phyloP scores from a whole-genome alignment of 1,140 invertebrate species.

The Drosophila erecta region DNA sequence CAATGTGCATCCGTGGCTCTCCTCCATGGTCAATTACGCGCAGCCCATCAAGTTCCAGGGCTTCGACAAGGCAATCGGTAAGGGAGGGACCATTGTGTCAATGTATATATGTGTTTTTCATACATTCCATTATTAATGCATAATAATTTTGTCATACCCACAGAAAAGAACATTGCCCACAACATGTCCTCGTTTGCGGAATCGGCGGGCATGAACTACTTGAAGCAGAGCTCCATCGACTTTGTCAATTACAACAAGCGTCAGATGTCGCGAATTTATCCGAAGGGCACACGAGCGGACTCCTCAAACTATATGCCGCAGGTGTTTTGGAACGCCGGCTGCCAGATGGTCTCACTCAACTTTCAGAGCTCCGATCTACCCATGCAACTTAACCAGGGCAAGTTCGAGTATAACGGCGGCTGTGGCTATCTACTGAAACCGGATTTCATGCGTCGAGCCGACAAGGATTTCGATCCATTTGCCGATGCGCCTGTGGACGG shows the following conservation, averaged over 20 bases:
- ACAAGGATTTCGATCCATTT: conserved; percentile 99
- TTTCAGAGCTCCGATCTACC: conserved; percentile 99
- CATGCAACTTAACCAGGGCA: conserved; percentile 99
- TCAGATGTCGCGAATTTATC: conserved; percentile 99
- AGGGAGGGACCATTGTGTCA: conserved; percentile 57
- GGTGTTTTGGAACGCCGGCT: conserved; percentile 96
- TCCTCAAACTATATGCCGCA: conserved; percentile 99
- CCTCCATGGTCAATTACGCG: conserved; percentile 99
- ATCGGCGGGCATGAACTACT: conserved; percentile 96
- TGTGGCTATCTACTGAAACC: conserved; percentile 99
- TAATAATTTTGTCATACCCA: neutral
- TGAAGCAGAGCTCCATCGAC: conserved; percentile 98
- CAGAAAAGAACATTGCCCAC: conserved; percentile 97
- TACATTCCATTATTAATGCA: neutral
- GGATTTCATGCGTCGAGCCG: conserved; percentile 98
- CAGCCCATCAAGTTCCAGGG: conserved; percentile 99
- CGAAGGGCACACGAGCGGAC: conserved; percentile 98
- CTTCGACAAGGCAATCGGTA: conserved; percentile 98
- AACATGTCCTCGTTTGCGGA: conserved; percentile 99
- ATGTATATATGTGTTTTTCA: neutral
- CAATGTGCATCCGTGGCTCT: conserved; percentile 99
- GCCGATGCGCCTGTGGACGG: conserved; percentile 99
- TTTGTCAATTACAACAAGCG: conserved; percentile 99
- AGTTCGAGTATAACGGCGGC: conserved; percentile 99
- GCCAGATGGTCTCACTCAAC: conserved; percentile 99